Percentiles rank a stretch among this genome's conserved stretches.
Evolutionary conservation across 2,888 invertebrate genomes (phyloP).

Genomic region (Drosophila acutilabella): DNA sequence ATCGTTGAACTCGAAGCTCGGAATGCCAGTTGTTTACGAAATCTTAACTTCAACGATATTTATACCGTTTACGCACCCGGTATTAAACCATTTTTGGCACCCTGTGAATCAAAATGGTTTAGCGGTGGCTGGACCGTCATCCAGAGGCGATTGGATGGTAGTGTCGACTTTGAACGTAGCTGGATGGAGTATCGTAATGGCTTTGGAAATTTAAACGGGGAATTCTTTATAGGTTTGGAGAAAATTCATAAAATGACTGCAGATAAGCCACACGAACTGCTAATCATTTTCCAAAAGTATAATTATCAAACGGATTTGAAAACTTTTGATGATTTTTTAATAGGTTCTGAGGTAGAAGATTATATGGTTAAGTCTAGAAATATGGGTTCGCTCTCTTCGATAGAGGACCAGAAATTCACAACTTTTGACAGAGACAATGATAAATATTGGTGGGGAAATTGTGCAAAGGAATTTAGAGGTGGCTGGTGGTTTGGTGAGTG

Average conservation of each 20-base stretch:
- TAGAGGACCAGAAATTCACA: slow-evolving; percentile 18
- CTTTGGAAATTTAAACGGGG: slow-evolving; percentile 29
- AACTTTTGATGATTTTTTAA: background rate
- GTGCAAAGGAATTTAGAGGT: slow-evolving; percentile 24
- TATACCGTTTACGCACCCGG: slow-evolving; percentile 26
- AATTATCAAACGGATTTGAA: fast-evolving
- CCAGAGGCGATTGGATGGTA: slow-evolving; percentile 37
- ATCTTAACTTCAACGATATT: slow-evolving; percentile 15
- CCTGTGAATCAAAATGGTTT: slow-evolving; percentile 16
- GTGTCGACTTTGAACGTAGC: slow-evolving; percentile 30
- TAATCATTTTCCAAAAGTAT: background rate
- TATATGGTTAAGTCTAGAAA: slow-evolving; percentile 2
- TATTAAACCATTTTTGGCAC: slow-evolving; percentile 25
- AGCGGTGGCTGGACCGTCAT: slow-evolving; percentile 32
- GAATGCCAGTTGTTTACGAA: slow-evolving; percentile 16
- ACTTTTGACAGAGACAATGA: slow-evolving; percentile 40
- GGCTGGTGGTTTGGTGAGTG: slow-evolving; percentile 32
- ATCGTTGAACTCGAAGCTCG: background rate
- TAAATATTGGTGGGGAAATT: slow-evolving; percentile 27
- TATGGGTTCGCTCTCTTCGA: too few relatives aligned
- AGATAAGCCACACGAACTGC: slow-evolving; percentile 19
- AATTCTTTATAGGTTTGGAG: slow-evolving; percentile 43
- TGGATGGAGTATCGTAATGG: slow-evolving; percentile 38
- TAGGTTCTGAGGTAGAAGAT: slow-evolving; percentile 25
- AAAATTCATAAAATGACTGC: slow-evolving; percentile 30